phyloP scores from a whole-genome alignment of 30 jellyfish, hydroid and myxozoan genomes.

The Aurelia coerulea region DNA sequence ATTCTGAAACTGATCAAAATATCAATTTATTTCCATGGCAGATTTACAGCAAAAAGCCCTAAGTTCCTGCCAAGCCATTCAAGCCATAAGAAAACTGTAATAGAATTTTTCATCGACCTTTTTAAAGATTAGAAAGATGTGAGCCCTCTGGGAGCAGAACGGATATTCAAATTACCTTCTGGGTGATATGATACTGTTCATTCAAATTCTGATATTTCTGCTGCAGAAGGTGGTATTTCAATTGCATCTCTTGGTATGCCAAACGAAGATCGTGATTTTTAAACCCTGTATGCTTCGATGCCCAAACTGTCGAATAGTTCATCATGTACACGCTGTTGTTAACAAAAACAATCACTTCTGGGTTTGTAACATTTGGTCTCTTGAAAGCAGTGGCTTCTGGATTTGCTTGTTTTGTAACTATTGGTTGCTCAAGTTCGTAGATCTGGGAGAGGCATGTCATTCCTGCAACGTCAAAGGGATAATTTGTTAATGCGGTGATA shows the following conservation, averaged over 20 bases:
- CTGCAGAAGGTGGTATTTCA: constrained; percentile 41
- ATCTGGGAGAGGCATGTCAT: constrained; percentile 6
- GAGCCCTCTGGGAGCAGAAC: no score
- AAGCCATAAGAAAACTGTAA: no score
- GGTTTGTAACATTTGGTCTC: constrained; percentile 16
- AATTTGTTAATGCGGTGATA: neutral
- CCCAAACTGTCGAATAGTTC: constrained; percentile 33
- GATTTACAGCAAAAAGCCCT: no score
- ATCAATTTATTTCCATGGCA: no score
- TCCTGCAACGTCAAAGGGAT: neutral
- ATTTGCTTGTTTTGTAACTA: neutral
- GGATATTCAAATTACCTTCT: constrained; percentile 19
- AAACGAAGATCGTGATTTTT: constrained; percentile 1
- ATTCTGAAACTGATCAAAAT: no score
- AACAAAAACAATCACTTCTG: constrained; percentile 30
- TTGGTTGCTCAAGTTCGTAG: neutral
- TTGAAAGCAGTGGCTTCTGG: neutral
- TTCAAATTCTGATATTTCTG: constrained; percentile 38
- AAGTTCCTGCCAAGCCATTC: no score
- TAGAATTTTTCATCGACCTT: no score
- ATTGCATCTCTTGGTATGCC: constrained; percentile 57
- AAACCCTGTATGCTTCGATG: neutral
- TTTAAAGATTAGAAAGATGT: no score
- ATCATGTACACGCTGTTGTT: constrained; percentile 27
- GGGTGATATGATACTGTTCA: constrained; percentile 41